These are phyloP conservation scores for Mellivora capensis DNA, from an alignment of 2,113 vertebrate species.

Conservation along the genomic window DNA sequence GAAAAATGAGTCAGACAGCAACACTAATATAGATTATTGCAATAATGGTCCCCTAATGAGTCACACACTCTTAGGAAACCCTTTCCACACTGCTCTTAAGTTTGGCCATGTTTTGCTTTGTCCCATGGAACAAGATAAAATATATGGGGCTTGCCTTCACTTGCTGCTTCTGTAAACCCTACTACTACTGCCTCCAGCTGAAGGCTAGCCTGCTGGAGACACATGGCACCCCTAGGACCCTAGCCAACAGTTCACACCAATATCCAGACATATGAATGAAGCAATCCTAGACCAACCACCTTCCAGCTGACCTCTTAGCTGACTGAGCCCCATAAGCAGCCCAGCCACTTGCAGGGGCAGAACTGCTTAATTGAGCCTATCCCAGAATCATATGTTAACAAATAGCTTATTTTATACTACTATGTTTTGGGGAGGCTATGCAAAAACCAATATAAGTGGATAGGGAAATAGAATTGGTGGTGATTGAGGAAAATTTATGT, in stretches of 20 bases:
- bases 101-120: not conserved
- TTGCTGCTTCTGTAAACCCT: not conserved
- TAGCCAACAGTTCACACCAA: not conserved
- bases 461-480: not conserved
- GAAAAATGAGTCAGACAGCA: conserved; percentile 20
- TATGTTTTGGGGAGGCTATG: not conserved
- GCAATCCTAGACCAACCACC: not conserved
- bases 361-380: not conserved
- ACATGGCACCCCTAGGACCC: not conserved
- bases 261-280: not conserved
- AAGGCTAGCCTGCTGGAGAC: not conserved
- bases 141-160: not conserved
- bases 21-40: not conserved
- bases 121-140: not conserved
- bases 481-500: not conserved
- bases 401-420: not conserved
- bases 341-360: not conserved
- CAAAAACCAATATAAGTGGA: not conserved
- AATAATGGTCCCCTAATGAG: not conserved
- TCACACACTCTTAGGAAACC: not conserved
- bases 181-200: not conserved
- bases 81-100: not conserved
- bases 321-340: not conserved
- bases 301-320: not conserved
- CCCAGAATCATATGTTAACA: not conserved